Base-by-base conservation (phyloP, 1,140 invertebrate genomes). In the Scaptomyza montana region DNA sequence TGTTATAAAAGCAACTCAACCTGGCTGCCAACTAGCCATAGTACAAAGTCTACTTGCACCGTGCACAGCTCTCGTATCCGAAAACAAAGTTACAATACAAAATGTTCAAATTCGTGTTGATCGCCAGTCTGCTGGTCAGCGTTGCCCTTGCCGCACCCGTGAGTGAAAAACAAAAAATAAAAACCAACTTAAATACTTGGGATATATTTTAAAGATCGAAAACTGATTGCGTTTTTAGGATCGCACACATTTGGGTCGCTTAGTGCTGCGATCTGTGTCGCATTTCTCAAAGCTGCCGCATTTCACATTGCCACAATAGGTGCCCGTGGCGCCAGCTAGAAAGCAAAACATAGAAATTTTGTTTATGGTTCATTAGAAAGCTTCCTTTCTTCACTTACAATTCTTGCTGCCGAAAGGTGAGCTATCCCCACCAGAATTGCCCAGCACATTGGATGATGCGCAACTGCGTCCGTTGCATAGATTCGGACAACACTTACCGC, bases 401-500 rank as follows among this genome's bases (percentile, higher is more conserved):
- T 92, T 78, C 50, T 92, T 92, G 64, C 86, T 63, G 89, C 92
- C 53, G 90, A 92, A 54, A 66, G 93, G 50, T 30, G 79, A 85
- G 10, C 64, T 77, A 51, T 90, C 75, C 6, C 36, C 72, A 3
- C 85, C 85, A 6, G 80, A 76, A 33, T 84, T 89, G 21, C 73
- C 67, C 92, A 85, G 12, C 87, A 69, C 28, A 77, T 94, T 94
- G 0, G 94, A 76, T 19, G 93, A 85, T 0, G 93, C 93, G 76
- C 95, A 96, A 2, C 95, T 95, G 73, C 93, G 94, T 19, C 93
- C 92, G 73, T 95, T 94, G 90, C 95, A 96, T 64, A 94, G 92
- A 91, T 96, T 96, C 3, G 94, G 93, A 76, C 95, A 96, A 90
- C 95, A 96, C 74, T 94, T 94, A 85, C 94, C 93, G 74, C 93